Percentiles rank a stretch among this genome's conserved stretches.
These are phyloP conservation scores for Netelia inedita DNA, from an alignment of 2,888 invertebrate species.

Conservation along the genomic window DNA sequence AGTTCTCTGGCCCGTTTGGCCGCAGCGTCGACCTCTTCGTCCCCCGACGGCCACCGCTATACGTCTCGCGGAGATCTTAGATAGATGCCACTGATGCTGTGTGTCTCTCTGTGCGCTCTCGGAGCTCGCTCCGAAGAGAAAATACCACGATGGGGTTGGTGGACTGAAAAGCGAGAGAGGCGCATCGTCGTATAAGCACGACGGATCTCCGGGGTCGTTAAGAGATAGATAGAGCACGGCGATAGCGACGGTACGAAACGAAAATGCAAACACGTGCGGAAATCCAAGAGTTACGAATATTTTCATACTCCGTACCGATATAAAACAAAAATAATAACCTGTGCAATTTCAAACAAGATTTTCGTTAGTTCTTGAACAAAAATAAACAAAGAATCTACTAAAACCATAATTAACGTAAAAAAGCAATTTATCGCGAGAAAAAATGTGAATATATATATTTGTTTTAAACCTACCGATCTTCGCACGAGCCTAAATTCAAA, in stretches of 20 bases:
- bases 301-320: no score
- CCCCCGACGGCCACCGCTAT: conserved; percentile 40
- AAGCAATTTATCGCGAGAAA: no score
- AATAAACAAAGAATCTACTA: no score
- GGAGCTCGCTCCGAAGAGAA: conserved; percentile 14
- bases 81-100: conserved; percentile 40
- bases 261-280: conserved; percentile 64
- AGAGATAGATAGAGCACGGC: conserved; percentile 75
- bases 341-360: no score
- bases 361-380: no score
- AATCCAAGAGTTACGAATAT: conserved; percentile 35
- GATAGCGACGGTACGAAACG: conserved; percentile 72
- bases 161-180: conserved; percentile 43
- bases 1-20: conserved; percentile 31
- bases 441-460: no score
- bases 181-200: conserved; percentile 64
- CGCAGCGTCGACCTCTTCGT: conserved; percentile 47
- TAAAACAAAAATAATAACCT: no score
- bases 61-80: conserved; percentile 60
- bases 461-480: no score
- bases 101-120: conserved; percentile 20
- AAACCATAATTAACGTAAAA: no score
- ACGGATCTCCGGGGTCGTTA: conserved; percentile 80
- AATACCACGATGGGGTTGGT: conserved; percentile 76
- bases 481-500: no score